Base-by-base conservation (phyloP, 2,797 vertebrate species). In the Melanotaenia parkinsoni region DNA sequence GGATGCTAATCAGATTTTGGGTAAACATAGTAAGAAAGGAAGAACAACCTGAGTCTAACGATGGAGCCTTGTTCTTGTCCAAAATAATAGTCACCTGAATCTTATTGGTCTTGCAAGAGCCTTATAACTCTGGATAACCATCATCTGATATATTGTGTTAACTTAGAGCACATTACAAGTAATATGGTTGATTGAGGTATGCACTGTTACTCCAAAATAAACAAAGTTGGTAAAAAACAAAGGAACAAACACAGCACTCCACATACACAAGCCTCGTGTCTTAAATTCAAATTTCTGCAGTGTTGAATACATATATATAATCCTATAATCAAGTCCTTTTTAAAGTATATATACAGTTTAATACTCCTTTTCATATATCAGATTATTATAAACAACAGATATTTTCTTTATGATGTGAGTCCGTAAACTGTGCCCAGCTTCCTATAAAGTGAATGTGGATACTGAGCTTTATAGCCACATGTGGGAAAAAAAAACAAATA, bases 401-500 rank as follows among this genome's bases (percentile, higher is more conserved):
- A 5, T 43, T 56, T 63, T 14, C 60, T 35, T 56, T 7, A 38
- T 73, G 57, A 58, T 74, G 20, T 72, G 16, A 63, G 14, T 43
- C 20, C 70, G 32, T 37, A 7, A 37, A 43, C 43, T 22, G 12
- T 74, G 24, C 0, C 1, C 50, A 80, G 83, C 64, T 38, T 38
- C 16, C 1, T 38, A 56, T 30, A 38, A 54, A 70, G 63, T 68
- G 58, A 61, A 37, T n/a, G 8, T 70, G n/a, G 30, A 74, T 35
- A 1, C 26, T 10, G 12, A 8, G 3, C 2, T 74, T 37, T 57
- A 14, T 11, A 40, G 3, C 35, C 5, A 70, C 45, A 70, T 43
- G 53, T 33, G 18, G 67, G 28, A 73, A 65, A 66, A 82, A 51
- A 75, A 26, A 74, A 4, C 0, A 32, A 32, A 20, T 35, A 62